Percentiles rank a stretch among this genome's conserved stretches.
Evolutionary conservation across 2,888 invertebrate species (phyloP).

Genomic region (Lycaena phlaeas): DNA sequence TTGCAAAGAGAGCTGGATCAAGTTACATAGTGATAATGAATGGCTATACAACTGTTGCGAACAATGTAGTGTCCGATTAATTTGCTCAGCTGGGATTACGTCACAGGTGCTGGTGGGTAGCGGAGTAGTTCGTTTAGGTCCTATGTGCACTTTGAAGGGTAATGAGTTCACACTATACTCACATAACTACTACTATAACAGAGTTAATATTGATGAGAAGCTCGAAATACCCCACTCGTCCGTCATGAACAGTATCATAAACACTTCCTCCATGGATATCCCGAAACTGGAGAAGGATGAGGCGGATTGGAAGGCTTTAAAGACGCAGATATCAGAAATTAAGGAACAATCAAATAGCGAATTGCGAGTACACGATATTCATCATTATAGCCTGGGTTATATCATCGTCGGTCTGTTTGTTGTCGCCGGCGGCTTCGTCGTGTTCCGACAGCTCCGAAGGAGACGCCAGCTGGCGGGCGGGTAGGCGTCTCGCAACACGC

Average conservation of each 20-base stretch:
- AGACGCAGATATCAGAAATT: slow-evolving; percentile 2
- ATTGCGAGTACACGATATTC: not conserved
- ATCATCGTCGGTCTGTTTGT: too few relatives aligned
- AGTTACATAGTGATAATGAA: not conserved
- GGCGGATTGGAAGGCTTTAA: not conserved
- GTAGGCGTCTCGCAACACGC: not conserved
- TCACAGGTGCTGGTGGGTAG: slow-evolving; percentile 4
- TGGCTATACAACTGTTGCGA: slow-evolving; percentile 4
- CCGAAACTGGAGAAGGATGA: not conserved
- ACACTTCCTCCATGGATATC: slow-evolving; percentile 2
- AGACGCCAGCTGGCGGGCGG: slow-evolving; percentile 7
- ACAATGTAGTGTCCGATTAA: slow-evolving; percentile 2
- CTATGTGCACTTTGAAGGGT: slow-evolving; percentile 6
- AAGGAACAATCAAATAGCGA: slow-evolving; percentile 6
- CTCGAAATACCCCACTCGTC: slow-evolving; percentile 5
- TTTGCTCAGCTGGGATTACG: slow-evolving; percentile 3
- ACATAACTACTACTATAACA: slow-evolving; percentile 4
- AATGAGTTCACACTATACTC: slow-evolving; percentile 7
- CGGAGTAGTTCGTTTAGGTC: slow-evolving; percentile 1
- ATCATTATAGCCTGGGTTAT: too few relatives aligned
- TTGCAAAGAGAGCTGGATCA: not conserved
- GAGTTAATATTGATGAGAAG: slow-evolving; percentile 1
- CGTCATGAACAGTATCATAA: slow-evolving; percentile 6
- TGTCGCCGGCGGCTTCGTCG: not conserved
- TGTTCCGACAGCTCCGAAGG: slow-evolving; percentile 2